A percentile compares a stretch with the other conserved stretches of the same genome.
phyloP scores from a whole-genome alignment of 2,113 vertebrate genomes.

The Carassius carassius region DNA sequence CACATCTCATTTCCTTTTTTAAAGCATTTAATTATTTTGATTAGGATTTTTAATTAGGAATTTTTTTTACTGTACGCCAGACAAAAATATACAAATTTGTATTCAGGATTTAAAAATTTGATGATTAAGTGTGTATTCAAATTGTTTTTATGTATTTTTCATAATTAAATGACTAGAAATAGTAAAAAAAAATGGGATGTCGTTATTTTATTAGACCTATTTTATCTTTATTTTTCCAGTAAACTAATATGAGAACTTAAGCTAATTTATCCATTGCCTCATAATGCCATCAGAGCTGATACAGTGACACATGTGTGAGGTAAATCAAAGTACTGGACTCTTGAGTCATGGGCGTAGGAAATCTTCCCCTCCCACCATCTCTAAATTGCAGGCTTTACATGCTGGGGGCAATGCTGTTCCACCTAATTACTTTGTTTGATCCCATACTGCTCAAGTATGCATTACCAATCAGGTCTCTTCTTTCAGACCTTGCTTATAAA shows the following conservation, averaged over 20 bases:
- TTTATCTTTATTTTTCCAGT: no score
- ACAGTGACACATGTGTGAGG: neutral
- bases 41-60: no score
- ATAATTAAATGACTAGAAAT: no score
- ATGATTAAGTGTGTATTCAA: no score
- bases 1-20: no score
- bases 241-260: neutral
- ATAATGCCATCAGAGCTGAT: neutral
- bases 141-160: no score
- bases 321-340: neutral
- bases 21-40: no score
- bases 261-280: neutral
- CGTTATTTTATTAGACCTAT: no score
- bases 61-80: neutral
- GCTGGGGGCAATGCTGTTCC: neutral
- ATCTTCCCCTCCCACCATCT: conserved; percentile 1
- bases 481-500: conserved; percentile 49
- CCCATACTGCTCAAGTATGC: conserved; percentile 47
- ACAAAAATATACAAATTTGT: neutral
- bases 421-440: conserved; percentile 47
- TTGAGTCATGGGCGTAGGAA: neutral
- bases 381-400: neutral
- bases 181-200: no score
- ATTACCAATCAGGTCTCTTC: conserved; percentile 47
- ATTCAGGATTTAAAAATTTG: no score